These are phyloP conservation scores for Trachelus troglodyta DNA, from an alignment of 2,888 invertebrate species.

Conservation along the genomic window DNA sequence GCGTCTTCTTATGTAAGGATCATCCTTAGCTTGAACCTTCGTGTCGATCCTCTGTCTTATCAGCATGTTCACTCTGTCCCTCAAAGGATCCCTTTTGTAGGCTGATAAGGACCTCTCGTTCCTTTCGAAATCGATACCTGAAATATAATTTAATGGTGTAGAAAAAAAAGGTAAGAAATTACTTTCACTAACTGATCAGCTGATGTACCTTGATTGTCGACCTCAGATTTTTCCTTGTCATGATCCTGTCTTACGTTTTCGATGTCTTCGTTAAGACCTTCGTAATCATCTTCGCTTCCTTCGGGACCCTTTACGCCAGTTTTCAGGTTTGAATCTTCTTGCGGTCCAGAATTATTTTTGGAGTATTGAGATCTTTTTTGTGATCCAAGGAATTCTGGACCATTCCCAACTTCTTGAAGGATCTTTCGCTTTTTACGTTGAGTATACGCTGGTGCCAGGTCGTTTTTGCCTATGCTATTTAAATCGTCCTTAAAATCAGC, in stretches of 20 bases:
- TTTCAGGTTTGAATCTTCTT: background rate
- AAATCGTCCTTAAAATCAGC: background rate
- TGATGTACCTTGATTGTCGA: conserved; percentile 10
- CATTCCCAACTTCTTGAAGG: background rate
- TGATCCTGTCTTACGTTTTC: conserved; percentile 3
- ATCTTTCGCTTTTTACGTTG: background rate
- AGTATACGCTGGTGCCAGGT: background rate
- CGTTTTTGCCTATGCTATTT: background rate
- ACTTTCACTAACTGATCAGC: background rate
- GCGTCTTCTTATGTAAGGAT: conserved; percentile 18
- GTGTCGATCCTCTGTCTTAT: conserved; percentile 33
- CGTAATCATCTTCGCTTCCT: conserved; percentile 1
- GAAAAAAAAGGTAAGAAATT: background rate
- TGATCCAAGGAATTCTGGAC: background rate
- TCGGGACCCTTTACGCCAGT: background rate
- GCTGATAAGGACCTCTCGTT: conserved; percentile 8
- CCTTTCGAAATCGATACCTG: conserved; percentile 7
- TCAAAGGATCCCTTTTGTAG: conserved; percentile 19
- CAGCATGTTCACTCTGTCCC: conserved; percentile 36
- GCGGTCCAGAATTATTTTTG: background rate
- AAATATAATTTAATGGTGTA: background rate
- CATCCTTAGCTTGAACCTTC: conserved; percentile 7
- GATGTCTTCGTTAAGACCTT: conserved; percentile 17
- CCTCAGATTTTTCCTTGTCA: conserved; percentile 24
- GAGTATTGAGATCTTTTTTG: background rate